phyloP scores from a whole-genome alignment of 2,888 invertebrate species.

The Lamellibrachia columna region DNA sequence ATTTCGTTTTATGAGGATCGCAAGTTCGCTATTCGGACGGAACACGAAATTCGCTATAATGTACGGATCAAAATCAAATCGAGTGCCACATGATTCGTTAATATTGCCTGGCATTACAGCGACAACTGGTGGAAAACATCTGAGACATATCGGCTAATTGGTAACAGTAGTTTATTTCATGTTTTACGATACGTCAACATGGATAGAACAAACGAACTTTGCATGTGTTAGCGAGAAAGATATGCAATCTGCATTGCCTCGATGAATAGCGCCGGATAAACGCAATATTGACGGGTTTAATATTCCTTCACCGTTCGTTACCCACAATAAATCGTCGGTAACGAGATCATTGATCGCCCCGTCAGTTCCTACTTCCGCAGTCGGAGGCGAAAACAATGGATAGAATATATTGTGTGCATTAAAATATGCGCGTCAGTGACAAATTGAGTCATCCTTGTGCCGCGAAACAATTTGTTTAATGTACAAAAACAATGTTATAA shows the following conservation, averaged over 20 bases:
- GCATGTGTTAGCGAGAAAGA: neutral
- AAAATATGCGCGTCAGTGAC: neutral
- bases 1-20: too few relatives aligned
- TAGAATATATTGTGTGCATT: neutral
- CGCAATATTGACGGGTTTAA: neutral
- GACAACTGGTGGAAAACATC: neutral
- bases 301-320: conserved; percentile 12
- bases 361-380: neutral
- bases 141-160: neutral
- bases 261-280: neutral
- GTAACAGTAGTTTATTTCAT: neutral
- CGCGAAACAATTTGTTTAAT: neutral
- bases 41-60: neutral
- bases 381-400: neutral
- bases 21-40: neutral
- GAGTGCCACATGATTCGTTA: neutral
- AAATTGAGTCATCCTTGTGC: neutral
- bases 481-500: neutral
- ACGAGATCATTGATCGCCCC: neutral
- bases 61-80: neutral
- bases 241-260: neutral
- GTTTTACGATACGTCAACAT: neutral
- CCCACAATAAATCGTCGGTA: conserved; percentile 1
- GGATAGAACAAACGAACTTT: neutral
- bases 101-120: neutral